phyloP scores from a whole-genome alignment of 2,113 vertebrate species.

The Eleginops maclovinus region DNA sequence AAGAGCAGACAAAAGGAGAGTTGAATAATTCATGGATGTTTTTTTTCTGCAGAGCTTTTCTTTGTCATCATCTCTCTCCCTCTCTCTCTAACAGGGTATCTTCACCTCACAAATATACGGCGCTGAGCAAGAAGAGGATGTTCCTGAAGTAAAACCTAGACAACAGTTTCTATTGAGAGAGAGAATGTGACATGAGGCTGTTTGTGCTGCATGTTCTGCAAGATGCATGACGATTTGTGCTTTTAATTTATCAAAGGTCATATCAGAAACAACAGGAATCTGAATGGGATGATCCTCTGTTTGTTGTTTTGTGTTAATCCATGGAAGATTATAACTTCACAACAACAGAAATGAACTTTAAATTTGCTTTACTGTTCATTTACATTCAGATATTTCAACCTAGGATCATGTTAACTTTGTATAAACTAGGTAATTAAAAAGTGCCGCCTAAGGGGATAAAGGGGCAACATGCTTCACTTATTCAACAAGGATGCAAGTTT shows the following conservation, averaged over 20 bases:
- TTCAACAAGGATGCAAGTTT: too few relatives aligned
- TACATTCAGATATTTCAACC: not conserved
- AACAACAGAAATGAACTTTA: too few relatives aligned
- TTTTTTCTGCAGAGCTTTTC: constrained; percentile 57
- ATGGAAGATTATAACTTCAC: too few relatives aligned
- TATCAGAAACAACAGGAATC: not conserved
- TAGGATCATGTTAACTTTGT: not conserved
- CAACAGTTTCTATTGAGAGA: constrained; percentile 30
- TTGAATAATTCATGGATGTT: constrained; percentile 82
- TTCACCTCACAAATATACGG: constrained; percentile 9
- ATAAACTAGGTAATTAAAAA: not conserved
- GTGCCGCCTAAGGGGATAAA: too few relatives aligned
- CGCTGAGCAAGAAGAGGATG: constrained; percentile 18
- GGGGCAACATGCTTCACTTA: too few relatives aligned
- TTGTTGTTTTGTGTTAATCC: not conserved
- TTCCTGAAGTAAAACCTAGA: constrained; percentile 48
- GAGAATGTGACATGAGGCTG: not conserved
- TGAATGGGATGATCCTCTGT: not conserved
- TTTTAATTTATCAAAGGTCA: not conserved
- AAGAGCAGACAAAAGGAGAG: constrained; percentile 67
- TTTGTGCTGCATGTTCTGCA: not conserved
- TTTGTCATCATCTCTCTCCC: constrained; percentile 43
- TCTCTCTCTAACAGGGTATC: constrained; percentile 10
- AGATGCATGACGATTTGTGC: not conserved
- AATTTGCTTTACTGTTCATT: too few relatives aligned